phyloP scores from a whole-genome alignment of 2,113 vertebrate species.

The Galemys pyrenaicus region DNA sequence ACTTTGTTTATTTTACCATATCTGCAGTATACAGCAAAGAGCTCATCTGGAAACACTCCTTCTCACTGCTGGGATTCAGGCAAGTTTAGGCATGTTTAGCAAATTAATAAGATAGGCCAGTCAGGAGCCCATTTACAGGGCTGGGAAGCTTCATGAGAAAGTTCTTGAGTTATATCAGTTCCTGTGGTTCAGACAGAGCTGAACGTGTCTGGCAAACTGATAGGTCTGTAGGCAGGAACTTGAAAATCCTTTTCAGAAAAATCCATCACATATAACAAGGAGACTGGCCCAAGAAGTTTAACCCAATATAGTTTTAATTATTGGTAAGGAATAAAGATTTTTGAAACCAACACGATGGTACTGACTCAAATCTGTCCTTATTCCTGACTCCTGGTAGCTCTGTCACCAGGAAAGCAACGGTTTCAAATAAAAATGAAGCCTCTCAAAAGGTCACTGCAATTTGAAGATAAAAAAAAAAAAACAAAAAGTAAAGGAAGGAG shows the following conservation, averaged over 20 bases:
- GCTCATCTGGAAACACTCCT: conserved; percentile 2
- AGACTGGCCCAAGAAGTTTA: neutral
- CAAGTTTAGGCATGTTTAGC: conserved; percentile 10
- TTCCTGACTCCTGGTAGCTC: neutral
- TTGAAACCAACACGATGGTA: neutral
- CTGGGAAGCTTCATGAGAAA: neutral
- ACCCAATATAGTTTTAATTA: neutral
- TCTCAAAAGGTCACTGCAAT: neutral
- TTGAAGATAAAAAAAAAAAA: neutral
- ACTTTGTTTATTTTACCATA: neutral
- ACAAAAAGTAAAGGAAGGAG: neutral
- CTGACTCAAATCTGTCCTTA: neutral
- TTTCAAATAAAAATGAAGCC: neutral
- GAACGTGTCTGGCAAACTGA: neutral
- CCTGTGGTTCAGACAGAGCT: neutral
- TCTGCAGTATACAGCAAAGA: neutral
- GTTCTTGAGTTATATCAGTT: neutral
- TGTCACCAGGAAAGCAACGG: neutral
- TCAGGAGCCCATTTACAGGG: conserved; percentile 31
- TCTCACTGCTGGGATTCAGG: neutral
- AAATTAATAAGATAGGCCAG: conserved; percentile 5
- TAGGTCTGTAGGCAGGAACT: neutral
- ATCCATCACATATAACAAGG: neutral
- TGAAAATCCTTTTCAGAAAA: conserved; percentile 7
- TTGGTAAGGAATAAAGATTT: neutral